Conservation (phyloP, 2,113 vertebrate species). For the Progne subis region DNA sequence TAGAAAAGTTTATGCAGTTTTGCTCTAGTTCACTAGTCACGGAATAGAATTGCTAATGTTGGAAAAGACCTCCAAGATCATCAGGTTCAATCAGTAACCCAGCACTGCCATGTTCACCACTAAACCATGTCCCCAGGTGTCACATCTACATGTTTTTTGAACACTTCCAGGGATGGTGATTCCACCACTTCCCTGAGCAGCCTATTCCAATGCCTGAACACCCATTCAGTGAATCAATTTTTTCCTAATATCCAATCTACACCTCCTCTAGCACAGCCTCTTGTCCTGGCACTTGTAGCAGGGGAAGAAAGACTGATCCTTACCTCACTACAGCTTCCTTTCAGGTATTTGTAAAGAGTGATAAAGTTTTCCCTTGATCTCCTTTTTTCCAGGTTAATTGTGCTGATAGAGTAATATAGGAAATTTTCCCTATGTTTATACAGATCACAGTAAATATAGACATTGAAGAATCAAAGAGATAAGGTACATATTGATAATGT, state of each 20-base stretch:
- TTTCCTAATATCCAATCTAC: not conserved
- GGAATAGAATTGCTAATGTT: not conserved
- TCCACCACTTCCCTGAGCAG: not conserved
- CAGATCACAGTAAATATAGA: not conserved
- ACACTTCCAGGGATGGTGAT: fast-evolving
- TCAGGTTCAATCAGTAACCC: not conserved
- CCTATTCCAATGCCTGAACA: not conserved
- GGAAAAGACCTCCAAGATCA: not conserved
- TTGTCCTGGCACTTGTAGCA: not conserved
- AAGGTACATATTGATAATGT: not conserved
- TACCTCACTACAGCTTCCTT: not conserved
- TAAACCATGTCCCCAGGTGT: not conserved
- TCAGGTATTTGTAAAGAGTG: not conserved
- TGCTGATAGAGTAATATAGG: not conserved
- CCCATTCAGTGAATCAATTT: not conserved
- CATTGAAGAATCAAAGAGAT: not conserved
- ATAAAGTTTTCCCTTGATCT: not conserved
- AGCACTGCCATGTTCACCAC: not conserved
- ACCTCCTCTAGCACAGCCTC: not conserved
- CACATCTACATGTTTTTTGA: not conserved
- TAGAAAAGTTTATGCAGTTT: not conserved
- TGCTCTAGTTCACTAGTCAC: not conserved
- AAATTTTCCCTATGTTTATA: not conserved
- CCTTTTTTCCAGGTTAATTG: not conserved
- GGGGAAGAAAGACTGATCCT: not conserved